A percentile compares a stretch with the other conserved stretches of the same genome.
Conservation (phyloP, 2,888 invertebrate species). For the Perdita meconis region DNA sequence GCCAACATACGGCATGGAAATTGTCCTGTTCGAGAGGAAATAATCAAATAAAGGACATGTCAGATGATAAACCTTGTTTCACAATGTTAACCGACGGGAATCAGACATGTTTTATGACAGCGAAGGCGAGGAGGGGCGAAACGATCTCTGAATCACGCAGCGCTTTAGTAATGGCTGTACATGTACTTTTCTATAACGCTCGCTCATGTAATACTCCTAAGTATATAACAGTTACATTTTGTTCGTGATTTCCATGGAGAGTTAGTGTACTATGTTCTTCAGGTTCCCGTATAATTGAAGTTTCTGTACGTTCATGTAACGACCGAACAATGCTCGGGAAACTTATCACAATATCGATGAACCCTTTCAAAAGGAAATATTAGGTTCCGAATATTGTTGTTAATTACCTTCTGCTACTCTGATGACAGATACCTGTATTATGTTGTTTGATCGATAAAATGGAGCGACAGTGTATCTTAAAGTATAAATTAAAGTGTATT, state of each 20-base stretch:
- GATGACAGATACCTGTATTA: too few relatives aligned
- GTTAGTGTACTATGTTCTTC: slow-evolving; percentile 41
- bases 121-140: not conserved
- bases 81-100: slow-evolving; percentile 38
- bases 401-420: too few relatives aligned
- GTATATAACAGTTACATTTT: slow-evolving; percentile 30
- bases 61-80: slow-evolving; percentile 35
- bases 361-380: not conserved
- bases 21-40: slow-evolving; percentile 35
- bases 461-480: too few relatives aligned
- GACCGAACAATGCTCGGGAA: slow-evolving; percentile 38
- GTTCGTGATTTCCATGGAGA: slow-evolving; percentile 56
- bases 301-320: slow-evolving; percentile 32
- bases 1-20: slow-evolving; percentile 33
- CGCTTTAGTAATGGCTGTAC: slow-evolving; percentile 10
- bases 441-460: too few relatives aligned
- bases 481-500: too few relatives aligned
- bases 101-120: slow-evolving; percentile 51
- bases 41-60: slow-evolving; percentile 54
- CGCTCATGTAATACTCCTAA: slow-evolving; percentile 3
- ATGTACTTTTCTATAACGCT: not conserved
- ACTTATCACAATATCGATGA: slow-evolving; percentile 23
- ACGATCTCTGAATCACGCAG: slow-evolving; percentile 39
- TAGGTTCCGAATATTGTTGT: not conserved
- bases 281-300: slow-evolving; percentile 50